Conservation (phyloP, 2,113 vertebrate species). For the Microtus montanus region DNA sequence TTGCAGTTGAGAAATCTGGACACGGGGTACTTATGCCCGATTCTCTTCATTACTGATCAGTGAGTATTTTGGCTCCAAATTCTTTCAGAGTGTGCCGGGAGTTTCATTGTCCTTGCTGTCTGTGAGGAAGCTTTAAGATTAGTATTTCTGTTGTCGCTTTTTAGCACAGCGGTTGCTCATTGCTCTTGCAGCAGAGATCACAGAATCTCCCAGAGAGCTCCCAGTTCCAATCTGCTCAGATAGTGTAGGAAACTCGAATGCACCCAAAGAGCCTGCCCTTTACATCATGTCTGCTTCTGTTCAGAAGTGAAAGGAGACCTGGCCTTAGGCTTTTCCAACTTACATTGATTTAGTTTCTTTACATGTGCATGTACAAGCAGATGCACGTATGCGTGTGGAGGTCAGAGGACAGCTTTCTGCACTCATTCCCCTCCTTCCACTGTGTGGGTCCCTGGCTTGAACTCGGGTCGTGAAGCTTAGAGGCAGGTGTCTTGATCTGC, state of each 20-base stretch:
- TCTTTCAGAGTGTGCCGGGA: neutral
- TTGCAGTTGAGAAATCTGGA: neutral
- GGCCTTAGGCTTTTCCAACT: neutral
- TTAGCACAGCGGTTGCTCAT: neutral
- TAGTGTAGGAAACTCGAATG: neutral
- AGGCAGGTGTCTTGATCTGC: neutral
- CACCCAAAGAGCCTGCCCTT: neutral
- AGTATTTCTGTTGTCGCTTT: neutral
- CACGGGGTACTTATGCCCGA: neutral
- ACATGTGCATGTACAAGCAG: neutral
- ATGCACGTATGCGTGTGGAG: neutral
- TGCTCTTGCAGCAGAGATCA: neutral
- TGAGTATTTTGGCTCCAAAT: neutral
- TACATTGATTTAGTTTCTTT: neutral
- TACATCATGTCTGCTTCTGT: rapidly evolving
- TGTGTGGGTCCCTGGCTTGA: neutral
- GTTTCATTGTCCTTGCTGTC: neutral
- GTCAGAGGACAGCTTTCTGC: neutral
- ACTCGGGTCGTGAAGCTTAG: neutral
- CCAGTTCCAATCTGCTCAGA: neutral
- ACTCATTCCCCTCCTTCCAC: neutral
- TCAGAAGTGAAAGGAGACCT: neutral
- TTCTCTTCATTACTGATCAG: neutral
- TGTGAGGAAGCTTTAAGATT: neutral
- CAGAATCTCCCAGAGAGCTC: neutral